A percentile compares a stretch with the other conserved stretches of the same genome.
These are phyloP conservation scores for Acyrthosiphon pisum DNA, from an alignment of 1,140 invertebrate genomes.

Conservation along the genomic window DNA sequence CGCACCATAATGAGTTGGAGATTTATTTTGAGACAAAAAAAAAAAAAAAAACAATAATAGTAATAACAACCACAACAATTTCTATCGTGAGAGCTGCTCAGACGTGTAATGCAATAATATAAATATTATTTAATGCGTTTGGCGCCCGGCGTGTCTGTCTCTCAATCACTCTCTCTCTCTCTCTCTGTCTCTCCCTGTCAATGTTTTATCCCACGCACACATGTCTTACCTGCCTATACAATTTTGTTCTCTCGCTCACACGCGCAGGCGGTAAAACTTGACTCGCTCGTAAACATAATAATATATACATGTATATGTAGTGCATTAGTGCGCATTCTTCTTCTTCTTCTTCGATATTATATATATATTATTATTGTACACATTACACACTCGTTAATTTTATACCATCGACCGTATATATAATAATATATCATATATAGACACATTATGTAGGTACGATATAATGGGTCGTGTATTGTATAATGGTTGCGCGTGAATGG, in stretches of 20 bases:
- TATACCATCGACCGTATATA: background rate
- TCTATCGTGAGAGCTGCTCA: background rate
- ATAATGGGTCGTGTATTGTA: background rate
- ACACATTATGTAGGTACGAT: background rate
- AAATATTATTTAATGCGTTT: background rate
- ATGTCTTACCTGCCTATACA: background rate
- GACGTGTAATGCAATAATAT: background rate
- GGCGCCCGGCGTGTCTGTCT: background rate
- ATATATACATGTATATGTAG: background rate
- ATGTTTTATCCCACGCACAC: background rate
- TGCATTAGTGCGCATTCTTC: background rate
- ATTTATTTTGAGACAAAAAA: background rate
- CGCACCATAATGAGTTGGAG: background rate
- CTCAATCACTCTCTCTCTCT: background rate
- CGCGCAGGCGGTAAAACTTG: background rate
- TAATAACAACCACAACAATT: background rate
- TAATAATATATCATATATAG: background rate
- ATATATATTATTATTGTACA: background rate
- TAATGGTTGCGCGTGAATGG: background rate
- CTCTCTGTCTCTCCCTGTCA: too few relatives aligned
- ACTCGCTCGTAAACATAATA: background rate
- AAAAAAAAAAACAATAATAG: background rate
- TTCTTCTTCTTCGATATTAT: background rate
- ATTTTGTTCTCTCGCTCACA: background rate
- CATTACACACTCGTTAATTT: background rate